Conservation (phyloP, 2,888 invertebrate species). For the Acleris laterana region DNA sequence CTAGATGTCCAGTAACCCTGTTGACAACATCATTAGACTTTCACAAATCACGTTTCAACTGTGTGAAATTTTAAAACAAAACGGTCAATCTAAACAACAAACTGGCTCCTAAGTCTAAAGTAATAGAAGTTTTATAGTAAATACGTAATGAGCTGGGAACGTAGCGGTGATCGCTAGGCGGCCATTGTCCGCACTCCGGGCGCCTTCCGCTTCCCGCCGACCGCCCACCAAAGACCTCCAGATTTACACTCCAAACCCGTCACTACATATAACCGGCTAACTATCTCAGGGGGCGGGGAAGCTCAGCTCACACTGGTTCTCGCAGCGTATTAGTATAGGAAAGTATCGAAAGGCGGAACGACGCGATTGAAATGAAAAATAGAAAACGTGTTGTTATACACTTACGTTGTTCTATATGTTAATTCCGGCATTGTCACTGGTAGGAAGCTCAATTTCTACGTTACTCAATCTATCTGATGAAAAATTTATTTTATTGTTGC, state of each 20-base stretch:
- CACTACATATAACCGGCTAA: slow-evolving; percentile 50
- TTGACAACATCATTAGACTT: slow-evolving; percentile 36
- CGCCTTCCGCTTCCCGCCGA: slow-evolving; percentile 71
- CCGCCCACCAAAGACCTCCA: slow-evolving; percentile 62
- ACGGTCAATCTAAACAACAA: slow-evolving; percentile 48
- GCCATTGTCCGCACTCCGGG: slow-evolving; percentile 76
- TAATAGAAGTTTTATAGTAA: slow-evolving; percentile 71
- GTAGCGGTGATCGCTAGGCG: slow-evolving; percentile 70
- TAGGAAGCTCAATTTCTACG: slow-evolving; percentile 38
- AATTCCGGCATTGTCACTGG: slow-evolving; percentile 60
- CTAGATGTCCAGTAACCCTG: slow-evolving; percentile 37
- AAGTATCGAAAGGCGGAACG: slow-evolving; percentile 81
- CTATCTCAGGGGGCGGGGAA: slow-evolving; percentile 50
- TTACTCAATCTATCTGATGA: background rate
- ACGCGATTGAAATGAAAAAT: slow-evolving; percentile 80
- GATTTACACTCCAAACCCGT: slow-evolving; percentile 56
- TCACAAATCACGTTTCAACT: slow-evolving; percentile 40
- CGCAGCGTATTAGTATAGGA: slow-evolving; percentile 68
- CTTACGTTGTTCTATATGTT: slow-evolving; percentile 61
- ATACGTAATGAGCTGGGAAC: slow-evolving; percentile 80
- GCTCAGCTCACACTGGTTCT: slow-evolving; percentile 55
- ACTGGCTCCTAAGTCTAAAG: slow-evolving; percentile 55
- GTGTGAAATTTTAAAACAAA: slow-evolving; percentile 45
- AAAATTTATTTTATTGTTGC: no score
- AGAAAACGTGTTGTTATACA: slow-evolving; percentile 65